These are phyloP conservation scores for Anguilla rostrata DNA, from an alignment of 2,113 vertebrate genomes.

Conservation along the genomic window DNA sequence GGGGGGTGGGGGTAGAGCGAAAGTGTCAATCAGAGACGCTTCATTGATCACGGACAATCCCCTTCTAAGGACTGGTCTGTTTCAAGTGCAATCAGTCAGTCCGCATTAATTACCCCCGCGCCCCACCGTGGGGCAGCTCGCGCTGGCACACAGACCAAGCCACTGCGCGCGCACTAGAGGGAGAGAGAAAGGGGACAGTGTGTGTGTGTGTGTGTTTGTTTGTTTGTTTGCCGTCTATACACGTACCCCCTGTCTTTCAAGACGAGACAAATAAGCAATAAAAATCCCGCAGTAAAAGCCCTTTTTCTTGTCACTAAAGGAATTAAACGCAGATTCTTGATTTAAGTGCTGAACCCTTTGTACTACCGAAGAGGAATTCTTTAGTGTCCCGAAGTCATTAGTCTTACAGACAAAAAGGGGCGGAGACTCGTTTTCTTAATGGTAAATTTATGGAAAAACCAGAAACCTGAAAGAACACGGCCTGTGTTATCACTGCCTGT, in stretches of 20 bases:
- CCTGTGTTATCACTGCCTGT: too few species aligned
- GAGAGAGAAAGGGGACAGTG: background rate
- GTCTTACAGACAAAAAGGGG: constrained; percentile 44
- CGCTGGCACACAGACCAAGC: constrained; percentile 56
- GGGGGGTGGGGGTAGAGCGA: constrained; percentile 59
- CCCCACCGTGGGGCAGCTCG: constrained; percentile 57
- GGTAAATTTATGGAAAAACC: too few species aligned
- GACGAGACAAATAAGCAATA: constrained; percentile 65
- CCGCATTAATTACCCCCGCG: constrained; percentile 77
- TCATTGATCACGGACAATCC: constrained; percentile 73
- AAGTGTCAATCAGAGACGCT: constrained; percentile 74
- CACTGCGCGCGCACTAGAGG: constrained; percentile 23
- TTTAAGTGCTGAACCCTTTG: constrained; percentile 60
- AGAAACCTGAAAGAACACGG: too few species aligned
- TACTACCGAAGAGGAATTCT: constrained; percentile 50
- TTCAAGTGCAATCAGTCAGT: constrained; percentile 85
- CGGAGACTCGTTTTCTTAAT: too few species aligned
- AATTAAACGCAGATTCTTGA: constrained; percentile 68
- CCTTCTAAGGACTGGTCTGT: constrained; percentile 75
- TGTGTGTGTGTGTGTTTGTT: background rate
- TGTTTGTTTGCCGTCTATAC: constrained; percentile 44
- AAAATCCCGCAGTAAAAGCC: constrained; percentile 61
- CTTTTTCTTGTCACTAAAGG: constrained; percentile 68
- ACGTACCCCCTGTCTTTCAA: constrained; percentile 59
- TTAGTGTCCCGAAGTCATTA: constrained; percentile 62